Conservation (phyloP, 2,797 vertebrate species). For the Cyprinodon diabolis region DNA sequence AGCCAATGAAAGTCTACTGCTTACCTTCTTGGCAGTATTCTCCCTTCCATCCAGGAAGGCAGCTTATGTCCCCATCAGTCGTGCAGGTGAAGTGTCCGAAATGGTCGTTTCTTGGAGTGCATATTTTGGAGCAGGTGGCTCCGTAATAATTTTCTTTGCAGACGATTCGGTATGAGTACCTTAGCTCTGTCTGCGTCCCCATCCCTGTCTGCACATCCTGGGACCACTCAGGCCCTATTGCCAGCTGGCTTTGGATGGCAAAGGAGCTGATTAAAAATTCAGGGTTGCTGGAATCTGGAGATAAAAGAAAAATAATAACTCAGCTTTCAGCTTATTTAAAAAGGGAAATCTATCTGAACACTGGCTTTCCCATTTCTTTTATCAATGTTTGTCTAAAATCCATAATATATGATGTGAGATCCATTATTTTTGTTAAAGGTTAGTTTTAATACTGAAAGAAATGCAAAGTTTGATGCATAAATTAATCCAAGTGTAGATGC, state of each 20-base stretch:
- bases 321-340: background rate
- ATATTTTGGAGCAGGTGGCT: constrained; percentile 94
- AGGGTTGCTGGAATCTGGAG: constrained; percentile 80
- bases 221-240: constrained; percentile 90
- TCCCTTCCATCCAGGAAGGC: constrained; percentile 94
- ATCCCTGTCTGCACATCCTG: constrained; percentile 80
- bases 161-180: constrained; percentile 96
- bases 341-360: constrained; percentile 39
- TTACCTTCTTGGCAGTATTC: constrained; percentile 97
- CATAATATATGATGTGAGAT: background rate
- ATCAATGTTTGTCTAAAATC: constrained; percentile 20
- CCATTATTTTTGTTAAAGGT: background rate
- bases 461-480: background rate
- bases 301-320: background rate
- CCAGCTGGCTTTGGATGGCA: constrained; percentile 88
- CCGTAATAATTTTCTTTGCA: constrained; percentile 99
- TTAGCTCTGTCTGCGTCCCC: constrained; percentile 85
- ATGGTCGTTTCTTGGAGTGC: constrained; percentile 91
- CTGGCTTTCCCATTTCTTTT: constrained; percentile 85
- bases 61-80: constrained; percentile 89
- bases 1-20: constrained; percentile 69
- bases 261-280: constrained; percentile 90
- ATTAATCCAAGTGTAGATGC: background rate
- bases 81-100: constrained; percentile 98
- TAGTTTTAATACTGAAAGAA: background rate